A percentile compares a stretch with the other conserved stretches of the same genome.
Conservation (phyloP, 1,140 invertebrate genomes). For the Gyrodactylus bullatarudis region DNA sequence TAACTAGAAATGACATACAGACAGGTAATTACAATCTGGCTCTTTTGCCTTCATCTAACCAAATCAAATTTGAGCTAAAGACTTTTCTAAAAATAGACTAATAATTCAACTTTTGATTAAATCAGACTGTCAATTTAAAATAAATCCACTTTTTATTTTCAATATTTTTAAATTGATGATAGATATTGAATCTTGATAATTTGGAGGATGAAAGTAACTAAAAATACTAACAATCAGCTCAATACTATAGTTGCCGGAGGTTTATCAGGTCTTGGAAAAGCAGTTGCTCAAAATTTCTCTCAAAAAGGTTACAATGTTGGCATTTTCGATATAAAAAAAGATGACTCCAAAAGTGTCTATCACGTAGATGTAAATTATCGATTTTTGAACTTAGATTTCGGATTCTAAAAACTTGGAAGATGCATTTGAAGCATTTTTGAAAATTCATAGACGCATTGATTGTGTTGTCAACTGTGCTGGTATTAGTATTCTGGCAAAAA, state of each 20-base stretch:
- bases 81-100: no score
- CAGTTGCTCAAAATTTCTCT: neutral
- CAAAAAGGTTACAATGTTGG: neutral
- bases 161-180: no score
- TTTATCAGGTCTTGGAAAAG: neutral
- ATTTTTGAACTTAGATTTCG: neutral
- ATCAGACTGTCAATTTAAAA: no score
- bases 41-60: no score
- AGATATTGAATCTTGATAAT: no score
- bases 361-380: neutral
- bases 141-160: no score
- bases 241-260: neutral
- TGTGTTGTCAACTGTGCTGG: neutral
- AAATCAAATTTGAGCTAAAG: no score
- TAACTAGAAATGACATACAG: no score
- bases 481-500: neutral
- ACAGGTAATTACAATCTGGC: no score
- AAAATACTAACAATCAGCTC: no score
- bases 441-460: neutral
- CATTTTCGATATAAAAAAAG: neutral
- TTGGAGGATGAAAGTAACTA: no score
- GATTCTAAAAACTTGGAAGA: neutral
- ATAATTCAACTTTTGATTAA: no score
- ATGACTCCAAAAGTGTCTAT: neutral
- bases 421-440: neutral